Base-by-base conservation (phyloP, 2,797 vertebrate species). In the Chromis chromis region DNA sequence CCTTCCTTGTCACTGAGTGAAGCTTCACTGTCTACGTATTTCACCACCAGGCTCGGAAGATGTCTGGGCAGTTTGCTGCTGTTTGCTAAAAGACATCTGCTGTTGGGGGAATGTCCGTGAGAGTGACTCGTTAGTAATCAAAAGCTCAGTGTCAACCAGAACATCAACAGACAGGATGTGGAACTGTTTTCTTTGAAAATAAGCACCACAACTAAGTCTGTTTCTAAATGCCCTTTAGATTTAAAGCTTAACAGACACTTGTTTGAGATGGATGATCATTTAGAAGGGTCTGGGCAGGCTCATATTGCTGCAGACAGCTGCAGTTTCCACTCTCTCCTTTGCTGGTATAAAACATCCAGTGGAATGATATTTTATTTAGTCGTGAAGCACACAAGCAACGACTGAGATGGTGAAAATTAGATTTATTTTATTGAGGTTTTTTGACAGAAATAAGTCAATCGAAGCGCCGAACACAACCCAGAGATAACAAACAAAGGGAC, bases 111-210 rank as follows among this genome's bases (percentile, higher is more conserved):
- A 81, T 55, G 79, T 82, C 67, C 44, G 33, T 79, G 78, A 82
- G 79, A 86, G 78, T 74, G 83, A 87, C 84, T 89, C 85, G 84
- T 88, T 88, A 81, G 77, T 63, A 65, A 71, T 67, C 75, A 70
- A 79, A 87, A 54, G 59, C 72, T 65, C 61, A 86, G 76, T 78
- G 82, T 88, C 82, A 84, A 83, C 57, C 71, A 68, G 76, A 65
- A 67, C 86, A 86, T 91, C 82, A 89, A 76, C 82, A 70, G 54
- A 68, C 74, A 84, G 85, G 86, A 90, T 68, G 76, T 74, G 65
- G 68, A 73, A 64, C 48, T 89, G 84, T 91, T 92, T 92, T 87
- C 84, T 87, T 71, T 86, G n/a, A 86, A 92, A 90, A 93, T 79
- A 91, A 83, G 25, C 84, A 76, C 42, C 39, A 14, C 68, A 58